phyloP scores from a whole-genome alignment of 2,113 vertebrate genomes.

The human (Homo sapiens) region GRCh38 chr5:133202001-133202500 shows the following conservation, averaged over 20 bases:
- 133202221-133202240: background rate
- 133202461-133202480: background rate
- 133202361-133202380: background rate
- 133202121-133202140: background rate
- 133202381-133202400: background rate
- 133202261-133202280: rapidly evolving
- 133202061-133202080: background rate
- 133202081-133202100: rapidly evolving
- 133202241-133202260: background rate
- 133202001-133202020: constrained; percentile 88
- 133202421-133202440: background rate
- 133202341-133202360: background rate
- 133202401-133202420: background rate
- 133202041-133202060: constrained; percentile 85
- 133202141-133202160: background rate
- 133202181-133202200: background rate
- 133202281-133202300: background rate
- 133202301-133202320: background rate
- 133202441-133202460: background rate
- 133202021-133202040: constrained; percentile 92
- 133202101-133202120: rapidly evolving
- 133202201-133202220: background rate
- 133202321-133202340: background rate
- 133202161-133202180: background rate
- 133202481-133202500: background rate